phyloP scores from a whole-genome alignment of 2,888 invertebrate genomes.

The Kuschelorhynchus macadamiae region DNA sequence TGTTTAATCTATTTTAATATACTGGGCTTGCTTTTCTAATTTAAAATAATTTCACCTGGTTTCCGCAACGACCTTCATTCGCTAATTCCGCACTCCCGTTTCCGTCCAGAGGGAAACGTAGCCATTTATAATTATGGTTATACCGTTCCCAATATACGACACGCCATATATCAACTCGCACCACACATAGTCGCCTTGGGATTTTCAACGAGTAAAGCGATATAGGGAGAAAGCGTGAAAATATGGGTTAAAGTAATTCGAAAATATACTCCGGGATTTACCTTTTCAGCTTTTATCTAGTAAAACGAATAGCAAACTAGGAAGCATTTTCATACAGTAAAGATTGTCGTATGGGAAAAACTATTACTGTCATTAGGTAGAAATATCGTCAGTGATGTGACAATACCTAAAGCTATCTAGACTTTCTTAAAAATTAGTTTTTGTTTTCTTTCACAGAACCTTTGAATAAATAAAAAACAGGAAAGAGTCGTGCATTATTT shows the following conservation, averaged over 20 bases:
- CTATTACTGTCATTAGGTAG: no score
- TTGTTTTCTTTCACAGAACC: no score
- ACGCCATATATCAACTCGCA: conserved; percentile 41
- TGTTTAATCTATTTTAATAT: conserved; percentile 48
- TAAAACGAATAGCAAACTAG: no score
- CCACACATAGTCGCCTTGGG: conserved; percentile 36
- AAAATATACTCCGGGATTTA: no score
- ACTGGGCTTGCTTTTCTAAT: conserved; percentile 40
- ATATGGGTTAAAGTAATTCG: conserved; percentile 24
- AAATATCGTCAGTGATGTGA: no score
- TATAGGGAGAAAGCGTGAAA: conserved; percentile 23
- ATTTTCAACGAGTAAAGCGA: conserved; percentile 32
- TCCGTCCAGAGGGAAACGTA: conserved; percentile 43
- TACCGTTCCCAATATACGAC: conserved; percentile 44
- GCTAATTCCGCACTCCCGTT: conserved; percentile 31
- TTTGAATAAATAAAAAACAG: no score
- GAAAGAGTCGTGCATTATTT: no score
- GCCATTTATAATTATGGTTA: conserved; percentile 49
- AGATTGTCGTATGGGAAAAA: no score
- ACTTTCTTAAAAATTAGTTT: no score
- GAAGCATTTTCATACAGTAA: no score
- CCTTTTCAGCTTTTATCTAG: no score
- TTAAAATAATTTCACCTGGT: conserved; percentile 48
- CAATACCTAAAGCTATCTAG: no score
- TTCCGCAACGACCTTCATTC: conserved; percentile 38